Evolutionary conservation across 2,888 invertebrate genomes (phyloP).

Genomic region (Oscheius sp.): DNA sequence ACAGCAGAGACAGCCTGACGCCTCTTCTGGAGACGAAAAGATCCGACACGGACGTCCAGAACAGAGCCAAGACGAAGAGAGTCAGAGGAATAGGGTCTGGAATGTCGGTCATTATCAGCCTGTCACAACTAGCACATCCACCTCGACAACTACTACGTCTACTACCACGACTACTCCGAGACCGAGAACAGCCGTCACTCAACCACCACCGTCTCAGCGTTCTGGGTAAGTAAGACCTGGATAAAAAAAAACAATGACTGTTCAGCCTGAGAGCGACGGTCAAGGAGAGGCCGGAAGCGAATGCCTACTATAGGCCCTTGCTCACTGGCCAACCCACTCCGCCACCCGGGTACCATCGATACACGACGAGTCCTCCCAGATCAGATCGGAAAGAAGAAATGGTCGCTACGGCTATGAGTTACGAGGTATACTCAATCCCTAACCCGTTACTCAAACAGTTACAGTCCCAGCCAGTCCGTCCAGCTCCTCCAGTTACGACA

Average conservation of each 20-base stretch:
- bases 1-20: background rate
- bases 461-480: background rate
- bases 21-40: no score
- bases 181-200: conserved; percentile 2
- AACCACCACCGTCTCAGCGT: background rate
- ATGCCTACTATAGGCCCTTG: conserved; percentile 21
- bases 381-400: background rate
- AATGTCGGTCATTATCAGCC: conserved; percentile 11
- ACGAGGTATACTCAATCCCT: no score
- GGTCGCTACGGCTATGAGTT: background rate
- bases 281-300: conserved; percentile 18
- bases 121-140: background rate
- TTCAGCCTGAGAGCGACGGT: conserved; percentile 10
- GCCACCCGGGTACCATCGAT: background rate
- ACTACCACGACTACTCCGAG: conserved; percentile 29
- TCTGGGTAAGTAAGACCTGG: background rate
- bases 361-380: conserved; percentile 10
- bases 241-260: background rate
- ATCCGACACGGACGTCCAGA: background rate
- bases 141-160: conserved; percentile 6
- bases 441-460: background rate
- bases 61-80: background rate
- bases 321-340: conserved; percentile 9
- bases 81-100: conserved; percentile 15
- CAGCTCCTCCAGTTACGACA: background rate